These are phyloP conservation scores for Hippasteria phrygiana DNA, from an alignment of 53 echinoderm and acorn worm genomes.

Conservation along the genomic window DNA sequence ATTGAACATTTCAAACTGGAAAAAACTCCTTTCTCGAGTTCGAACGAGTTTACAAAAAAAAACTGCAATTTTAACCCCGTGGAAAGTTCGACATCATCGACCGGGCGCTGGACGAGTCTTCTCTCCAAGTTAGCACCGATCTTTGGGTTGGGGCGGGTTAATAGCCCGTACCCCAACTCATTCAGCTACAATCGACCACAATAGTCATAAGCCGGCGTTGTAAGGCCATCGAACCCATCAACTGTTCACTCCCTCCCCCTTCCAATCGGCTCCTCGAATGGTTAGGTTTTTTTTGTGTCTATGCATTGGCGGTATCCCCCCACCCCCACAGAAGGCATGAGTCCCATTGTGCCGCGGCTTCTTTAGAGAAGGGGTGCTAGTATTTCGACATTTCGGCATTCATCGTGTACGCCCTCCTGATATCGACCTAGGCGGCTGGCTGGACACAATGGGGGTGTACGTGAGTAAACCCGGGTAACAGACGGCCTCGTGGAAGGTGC, in stretches of 20 bases:
- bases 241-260: neutral
- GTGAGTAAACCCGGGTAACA: conserved; percentile 38
- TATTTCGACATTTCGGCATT: conserved; percentile 46
- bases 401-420: conserved; percentile 49
- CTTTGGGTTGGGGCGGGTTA: neutral
- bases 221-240: conserved; percentile 47
- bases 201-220: neutral
- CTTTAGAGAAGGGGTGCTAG: conserved; percentile 39
- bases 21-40: too few relatives aligned
- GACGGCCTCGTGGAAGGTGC: conserved; percentile 14
- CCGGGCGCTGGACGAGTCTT: neutral
- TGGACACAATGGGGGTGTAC: conserved; percentile 35
- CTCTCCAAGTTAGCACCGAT: neutral
- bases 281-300: neutral
- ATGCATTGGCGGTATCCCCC: conserved; percentile 16
- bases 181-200: neutral
- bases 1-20: too few relatives aligned
- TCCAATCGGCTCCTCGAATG: conserved; percentile 33
- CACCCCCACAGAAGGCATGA: conserved; percentile 28
- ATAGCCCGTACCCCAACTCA: neutral
- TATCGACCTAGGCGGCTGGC: conserved; percentile 22
- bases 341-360: conserved; percentile 31
- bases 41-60: too few relatives aligned
- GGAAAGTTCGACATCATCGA: too few relatives aligned
- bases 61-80: too few relatives aligned